Evolutionary conservation across 2,888 invertebrate species (phyloP).

Genomic region (Trypoxylon attenuatum): DNA sequence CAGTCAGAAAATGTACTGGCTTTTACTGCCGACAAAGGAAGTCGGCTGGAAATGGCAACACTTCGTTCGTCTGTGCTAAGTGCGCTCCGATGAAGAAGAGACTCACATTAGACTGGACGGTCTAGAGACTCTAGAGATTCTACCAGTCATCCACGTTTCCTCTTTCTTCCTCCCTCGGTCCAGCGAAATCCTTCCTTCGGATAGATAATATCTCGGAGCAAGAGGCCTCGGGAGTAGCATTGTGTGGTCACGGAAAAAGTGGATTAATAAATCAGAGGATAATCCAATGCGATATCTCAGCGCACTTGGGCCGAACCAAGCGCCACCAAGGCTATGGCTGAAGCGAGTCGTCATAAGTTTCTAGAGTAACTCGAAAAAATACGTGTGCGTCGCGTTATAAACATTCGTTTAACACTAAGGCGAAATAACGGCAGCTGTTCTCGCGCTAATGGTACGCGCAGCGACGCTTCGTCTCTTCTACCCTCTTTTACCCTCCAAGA

Average conservation of each 20-base stretch:
- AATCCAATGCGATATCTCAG: slow-evolving; percentile 45
- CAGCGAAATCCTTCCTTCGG: too few species aligned
- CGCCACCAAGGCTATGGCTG: background rate
- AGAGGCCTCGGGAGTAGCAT: slow-evolving; percentile 5
- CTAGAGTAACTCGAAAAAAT: slow-evolving; percentile 6
- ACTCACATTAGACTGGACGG: slow-evolving; percentile 27
- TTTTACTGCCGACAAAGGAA: slow-evolving; percentile 26
- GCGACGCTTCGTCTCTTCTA: too few species aligned
- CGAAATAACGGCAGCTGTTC: slow-evolving; percentile 4
- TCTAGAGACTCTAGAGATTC: too few species aligned
- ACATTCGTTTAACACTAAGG: slow-evolving; percentile 20
- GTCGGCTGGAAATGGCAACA: slow-evolving; percentile 15
- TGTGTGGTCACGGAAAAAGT: slow-evolving; percentile 34
- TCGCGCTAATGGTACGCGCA: background rate
- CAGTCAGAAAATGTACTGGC: too few species aligned
- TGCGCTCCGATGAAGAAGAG: slow-evolving; percentile 26
- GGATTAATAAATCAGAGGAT: slow-evolving; percentile 64
- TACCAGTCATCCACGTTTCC: background rate
- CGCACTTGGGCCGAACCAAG: background rate
- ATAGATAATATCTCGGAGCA: slow-evolving; percentile 27
- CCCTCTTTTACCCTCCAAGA: too few species aligned
- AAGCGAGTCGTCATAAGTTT: slow-evolving; percentile 11
- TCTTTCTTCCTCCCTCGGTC: background rate
- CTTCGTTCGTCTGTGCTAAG: slow-evolving; percentile 18
- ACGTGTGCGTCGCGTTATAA: slow-evolving; percentile 15